Evolutionary conservation across 1,140 invertebrate genomes (phyloP), one percentile per base, ranked within the genome.

Genomic region (Hermetia illucens): DNA sequence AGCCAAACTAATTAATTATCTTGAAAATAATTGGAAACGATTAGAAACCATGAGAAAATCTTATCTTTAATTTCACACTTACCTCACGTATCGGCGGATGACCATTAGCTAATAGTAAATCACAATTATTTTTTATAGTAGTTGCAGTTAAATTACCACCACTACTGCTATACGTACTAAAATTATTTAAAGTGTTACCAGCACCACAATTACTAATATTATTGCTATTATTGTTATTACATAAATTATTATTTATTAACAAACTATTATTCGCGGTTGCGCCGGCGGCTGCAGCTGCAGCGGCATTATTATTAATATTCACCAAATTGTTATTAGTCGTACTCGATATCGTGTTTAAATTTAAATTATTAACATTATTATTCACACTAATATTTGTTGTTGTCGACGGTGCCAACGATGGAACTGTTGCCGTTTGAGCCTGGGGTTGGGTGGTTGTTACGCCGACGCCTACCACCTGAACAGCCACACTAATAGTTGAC

Each of bases 71-170:
- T 17, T 15, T 8, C 15, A 34, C n/a, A 9, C 43, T 53, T 39
- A 59, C 56, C 54, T 57, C 56, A 51, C 56, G 46, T 54, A 51
- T 55, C 51, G 56, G 57, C 52, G 57, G 54, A 51, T 60, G 44
- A 52, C 58, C 56, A 53, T 56, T 59, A 38, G 56, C 46, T 53
- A 57, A 55, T 47, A 57, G 45, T 37, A 55, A 47, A 59, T 57
- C 56, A 57, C 52, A 58, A 55, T 59, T 55, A 53, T 12, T 37
- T 16, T 10, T 19, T 13, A 10, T 34, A 10, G 17, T 16, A 16
- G 32, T 18, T 34, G 32, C 20, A 37, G 21, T 36, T 22, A 10
- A 20, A 30, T 30, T 13, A n/a, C 17, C 17, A 30, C 4, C 17
- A 30, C 54, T 58, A 39, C 48, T 49, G 40, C 32, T n/a, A 42